These are phyloP conservation scores for Radopholus similis DNA, from an alignment of 1,140 invertebrate species.

Conservation along the genomic window DNA sequence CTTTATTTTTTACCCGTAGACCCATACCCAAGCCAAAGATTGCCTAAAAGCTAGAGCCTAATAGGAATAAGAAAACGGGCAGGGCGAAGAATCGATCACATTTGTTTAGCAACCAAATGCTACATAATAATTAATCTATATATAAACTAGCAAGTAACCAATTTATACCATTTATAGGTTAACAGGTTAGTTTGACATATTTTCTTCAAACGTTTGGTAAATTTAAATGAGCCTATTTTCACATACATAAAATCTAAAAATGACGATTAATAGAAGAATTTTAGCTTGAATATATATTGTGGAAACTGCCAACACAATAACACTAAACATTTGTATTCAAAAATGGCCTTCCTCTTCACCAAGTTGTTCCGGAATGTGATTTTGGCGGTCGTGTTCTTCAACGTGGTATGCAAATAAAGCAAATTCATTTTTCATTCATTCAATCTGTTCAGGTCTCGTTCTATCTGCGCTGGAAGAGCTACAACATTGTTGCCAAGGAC, in stretches of 20 bases:
- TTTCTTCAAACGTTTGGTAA: not conserved
- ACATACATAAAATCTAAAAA: not conserved
- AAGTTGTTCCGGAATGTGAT: slow-evolving; percentile 32
- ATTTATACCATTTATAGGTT: too few species aligned
- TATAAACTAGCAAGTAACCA: too few species aligned
- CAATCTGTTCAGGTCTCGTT: not conserved
- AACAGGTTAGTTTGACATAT: too few species aligned
- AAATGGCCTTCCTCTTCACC: slow-evolving; percentile 37
- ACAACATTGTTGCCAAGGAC: slow-evolving; percentile 30
- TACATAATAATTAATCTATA: too few species aligned
- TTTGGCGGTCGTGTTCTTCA: slow-evolving; percentile 26
- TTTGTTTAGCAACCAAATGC: too few species aligned
- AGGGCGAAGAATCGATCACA: too few species aligned
- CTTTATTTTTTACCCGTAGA: too few species aligned
- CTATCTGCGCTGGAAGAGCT: slow-evolving; percentile 27
- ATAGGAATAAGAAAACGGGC: too few species aligned
- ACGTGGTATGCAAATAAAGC: slow-evolving; percentile 21
- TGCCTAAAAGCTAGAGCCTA: too few species aligned
- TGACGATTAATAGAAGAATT: not conserved
- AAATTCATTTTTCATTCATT: not conserved
- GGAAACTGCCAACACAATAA: not conserved
- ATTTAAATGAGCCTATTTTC: not conserved
- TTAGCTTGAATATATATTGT: not conserved
- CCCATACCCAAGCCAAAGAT: too few species aligned
- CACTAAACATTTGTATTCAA: slow-evolving; percentile 1